Base-by-base conservation (phyloP, 2,797 vertebrate species). In the Apogon hyalosoma region DNA sequence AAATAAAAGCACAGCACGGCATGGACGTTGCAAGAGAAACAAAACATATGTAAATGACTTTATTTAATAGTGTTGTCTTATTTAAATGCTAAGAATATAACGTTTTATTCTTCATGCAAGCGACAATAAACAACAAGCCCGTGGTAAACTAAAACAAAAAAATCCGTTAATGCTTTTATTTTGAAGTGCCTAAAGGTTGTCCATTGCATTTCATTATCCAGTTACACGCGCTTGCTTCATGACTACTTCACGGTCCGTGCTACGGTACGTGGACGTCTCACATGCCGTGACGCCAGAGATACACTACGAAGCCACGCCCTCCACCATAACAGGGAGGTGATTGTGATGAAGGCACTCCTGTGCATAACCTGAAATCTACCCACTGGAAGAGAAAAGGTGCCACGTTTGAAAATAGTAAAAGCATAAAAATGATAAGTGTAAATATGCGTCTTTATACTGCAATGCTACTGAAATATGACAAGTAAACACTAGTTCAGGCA, bases 391-490 rank as follows among this genome's bases (percentile, higher is more conserved):
- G 19, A 15, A 14, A 21, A 69, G 77, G 72, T 83, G 89, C 87
- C 86, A 90, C 89, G 86, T 89, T 69, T 64, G 24, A 28, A 28
- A 28, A 28, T 6, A 28, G 24, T 4, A 28, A 28, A 4, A 28
- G 24, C 68, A 43, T 0, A 18, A 47, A 63, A 21, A 36, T 5
- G 6, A 28, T 28, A 4, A 28, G 24, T 28, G 4, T 28, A 28
- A 28, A 28, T 28, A 28, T 9, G 3, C 39, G 19, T 4, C 40
- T 21, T 28, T 19, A 39, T 4, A 9, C 38, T 39, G 55, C 11
- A 38, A 13, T 43, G 18, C 9, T 33, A 3, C 9, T 12, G 24
- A 28, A 4, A 5, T 28, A 28, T 24, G 24, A 3, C 24, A 28
- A 28, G 5, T 1, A 28, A 5, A 3, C 24, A 28, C 24, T 28